A percentile compares a stretch with the other conserved stretches of the same genome.
Evolutionary conservation across 2,888 invertebrate species (phyloP).

Genomic region (Amaurobius ferox): DNA sequence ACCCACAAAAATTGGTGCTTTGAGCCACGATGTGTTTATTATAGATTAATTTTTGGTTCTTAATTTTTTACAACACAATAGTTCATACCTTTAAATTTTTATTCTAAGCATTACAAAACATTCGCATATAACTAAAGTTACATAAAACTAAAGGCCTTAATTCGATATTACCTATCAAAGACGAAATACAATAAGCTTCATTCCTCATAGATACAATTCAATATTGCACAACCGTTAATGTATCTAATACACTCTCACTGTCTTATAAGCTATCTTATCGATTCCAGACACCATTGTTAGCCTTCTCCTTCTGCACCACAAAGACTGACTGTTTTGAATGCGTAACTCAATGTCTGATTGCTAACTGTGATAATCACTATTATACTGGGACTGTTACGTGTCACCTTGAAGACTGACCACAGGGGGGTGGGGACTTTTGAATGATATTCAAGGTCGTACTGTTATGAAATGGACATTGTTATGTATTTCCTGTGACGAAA

Average conservation of each 20-base stretch:
- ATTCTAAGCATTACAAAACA: too few relatives aligned
- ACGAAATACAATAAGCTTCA: too few relatives aligned
- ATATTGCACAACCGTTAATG: too few relatives aligned
- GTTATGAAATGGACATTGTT: conserved; percentile 30
- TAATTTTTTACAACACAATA: too few relatives aligned
- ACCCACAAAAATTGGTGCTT: too few relatives aligned
- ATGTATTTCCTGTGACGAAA: background rate
- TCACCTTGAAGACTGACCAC: conserved; percentile 34
- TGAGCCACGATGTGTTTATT: too few relatives aligned
- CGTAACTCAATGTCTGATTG: conserved; percentile 15
- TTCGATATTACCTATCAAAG: too few relatives aligned
- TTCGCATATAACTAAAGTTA: too few relatives aligned
- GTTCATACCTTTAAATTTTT: too few relatives aligned
- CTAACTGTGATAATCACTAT: conserved; percentile 18
- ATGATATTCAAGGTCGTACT: conserved; percentile 11
- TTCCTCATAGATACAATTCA: too few relatives aligned
- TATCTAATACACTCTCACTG: background rate
- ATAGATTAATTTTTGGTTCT: too few relatives aligned
- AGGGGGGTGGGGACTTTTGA: background rate
- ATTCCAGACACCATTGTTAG: conserved; percentile 39
- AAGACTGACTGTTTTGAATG: background rate
- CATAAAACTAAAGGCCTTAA: too few relatives aligned
- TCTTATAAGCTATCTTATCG: background rate
- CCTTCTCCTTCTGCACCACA: background rate
- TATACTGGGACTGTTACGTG: conserved; percentile 24